Conservation (phyloP, 2,888 invertebrate genomes). For the Galeruca laticollis region DNA sequence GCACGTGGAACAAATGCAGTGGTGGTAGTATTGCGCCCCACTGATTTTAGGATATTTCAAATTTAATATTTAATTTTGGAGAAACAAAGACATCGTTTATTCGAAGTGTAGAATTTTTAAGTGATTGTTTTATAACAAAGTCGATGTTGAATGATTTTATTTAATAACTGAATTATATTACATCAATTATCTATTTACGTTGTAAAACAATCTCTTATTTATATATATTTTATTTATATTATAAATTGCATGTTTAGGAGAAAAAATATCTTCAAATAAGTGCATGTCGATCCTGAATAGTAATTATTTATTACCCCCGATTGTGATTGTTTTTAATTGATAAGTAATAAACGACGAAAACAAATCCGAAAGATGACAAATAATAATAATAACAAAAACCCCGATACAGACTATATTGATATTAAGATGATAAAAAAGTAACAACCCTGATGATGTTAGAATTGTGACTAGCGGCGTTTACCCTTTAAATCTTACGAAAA, state of each 20-base stretch:
- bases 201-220: constrained; percentile 34
- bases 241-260: constrained; percentile 46
- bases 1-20: constrained; percentile 65
- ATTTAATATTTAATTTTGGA: constrained; percentile 32
- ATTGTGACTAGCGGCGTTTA: constrained; percentile 67
- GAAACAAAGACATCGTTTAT: constrained; percentile 34
- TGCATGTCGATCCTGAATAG: constrained; percentile 39
- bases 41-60: constrained; percentile 33
- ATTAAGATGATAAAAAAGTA: not conserved
- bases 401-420: constrained; percentile 48
- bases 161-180: not conserved
- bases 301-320: constrained; percentile 22
- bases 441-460: constrained; percentile 59
- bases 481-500: constrained; percentile 55
- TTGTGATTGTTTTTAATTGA: constrained; percentile 25
- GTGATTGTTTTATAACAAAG: constrained; percentile 22
- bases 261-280: constrained; percentile 32
- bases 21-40: constrained; percentile 59
- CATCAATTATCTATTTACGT: constrained; percentile 9
- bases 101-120: constrained; percentile 36
- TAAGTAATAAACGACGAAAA: constrained; percentile 18
- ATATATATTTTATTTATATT: constrained; percentile 44
- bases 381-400: constrained; percentile 41
- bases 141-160: not conserved
- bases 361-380: constrained; percentile 43